Evolutionary conservation across 2,888 invertebrate genomes (phyloP).

Genomic region (Rotaria sp.): DNA sequence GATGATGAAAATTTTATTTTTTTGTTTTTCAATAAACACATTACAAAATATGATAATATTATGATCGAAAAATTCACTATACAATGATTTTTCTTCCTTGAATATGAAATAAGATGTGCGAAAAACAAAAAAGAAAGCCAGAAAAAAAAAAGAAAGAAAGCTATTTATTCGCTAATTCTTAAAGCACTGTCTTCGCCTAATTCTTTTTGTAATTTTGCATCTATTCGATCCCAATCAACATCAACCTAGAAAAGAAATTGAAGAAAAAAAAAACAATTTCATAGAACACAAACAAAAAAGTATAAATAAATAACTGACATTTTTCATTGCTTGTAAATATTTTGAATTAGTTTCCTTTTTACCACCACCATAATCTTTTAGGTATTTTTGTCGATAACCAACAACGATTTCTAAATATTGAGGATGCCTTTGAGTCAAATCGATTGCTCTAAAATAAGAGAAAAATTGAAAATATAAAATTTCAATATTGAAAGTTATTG

Average conservation of each 20-base stretch:
- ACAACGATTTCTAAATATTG: slow-evolving; percentile 69
- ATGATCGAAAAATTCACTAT: neutral
- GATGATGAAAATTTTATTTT: neutral
- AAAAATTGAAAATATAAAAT: no score
- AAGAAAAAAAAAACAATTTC: slow-evolving; percentile 26
- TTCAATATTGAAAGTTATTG: no score
- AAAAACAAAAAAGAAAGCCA: no score
- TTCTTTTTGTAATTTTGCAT: slow-evolving; percentile 55
- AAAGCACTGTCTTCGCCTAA: slow-evolving; percentile 40
- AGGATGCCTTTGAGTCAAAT: slow-evolving; percentile 68
- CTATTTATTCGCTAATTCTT: neutral
- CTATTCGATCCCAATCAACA: slow-evolving; percentile 57
- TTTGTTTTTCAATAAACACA: neutral
- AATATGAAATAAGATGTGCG: no score
- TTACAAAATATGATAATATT: neutral
- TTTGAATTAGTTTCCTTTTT: slow-evolving; percentile 56
- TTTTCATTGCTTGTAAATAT: slow-evolving; percentile 52
- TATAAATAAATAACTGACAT: slow-evolving; percentile 44
- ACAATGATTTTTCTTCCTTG: neutral
- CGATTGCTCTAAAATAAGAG: slow-evolving; percentile 62
- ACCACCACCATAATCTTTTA: slow-evolving; percentile 57
- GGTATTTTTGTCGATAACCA: slow-evolving; percentile 63
- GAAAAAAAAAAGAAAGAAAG: neutral
- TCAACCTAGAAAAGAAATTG: slow-evolving; percentile 50
- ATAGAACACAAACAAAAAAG: neutral